phyloP scores from a whole-genome alignment of 2,888 invertebrate genomes.

The Scaptomyza tumidula region DNA sequence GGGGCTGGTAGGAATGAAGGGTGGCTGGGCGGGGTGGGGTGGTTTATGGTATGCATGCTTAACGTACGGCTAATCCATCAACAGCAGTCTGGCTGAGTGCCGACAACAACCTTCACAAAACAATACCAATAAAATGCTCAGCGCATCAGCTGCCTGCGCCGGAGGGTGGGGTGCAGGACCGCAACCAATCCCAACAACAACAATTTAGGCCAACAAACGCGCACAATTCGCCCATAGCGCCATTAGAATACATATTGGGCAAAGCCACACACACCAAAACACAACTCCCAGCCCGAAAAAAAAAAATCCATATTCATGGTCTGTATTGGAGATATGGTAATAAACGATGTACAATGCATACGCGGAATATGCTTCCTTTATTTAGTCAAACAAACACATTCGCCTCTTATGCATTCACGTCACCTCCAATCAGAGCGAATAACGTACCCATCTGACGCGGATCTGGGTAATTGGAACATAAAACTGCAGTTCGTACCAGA shows the following conservation, averaged over 20 bases:
- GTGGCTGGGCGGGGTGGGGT: neutral
- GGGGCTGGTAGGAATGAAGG: neutral
- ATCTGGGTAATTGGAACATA: constrained; percentile 6
- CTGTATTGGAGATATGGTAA: constrained; percentile 22
- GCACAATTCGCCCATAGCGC: constrained; percentile 24
- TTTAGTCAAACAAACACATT: neutral
- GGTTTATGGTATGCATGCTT: constrained; percentile 33
- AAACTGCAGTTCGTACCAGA: neutral
- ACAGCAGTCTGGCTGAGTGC: constrained; percentile 45
- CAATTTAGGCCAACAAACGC: constrained; percentile 3
- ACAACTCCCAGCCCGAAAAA: neutral
- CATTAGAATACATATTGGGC: constrained; percentile 60
- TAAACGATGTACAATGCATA: constrained; percentile 41
- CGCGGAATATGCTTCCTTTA: constrained; percentile 4
- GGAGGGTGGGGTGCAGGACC: neutral
- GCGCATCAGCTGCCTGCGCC: constrained; percentile 19
- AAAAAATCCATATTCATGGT: constrained; percentile 63
- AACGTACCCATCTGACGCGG: neutral
- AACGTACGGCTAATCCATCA: constrained; percentile 68
- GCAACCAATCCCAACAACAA: constrained; percentile 23
- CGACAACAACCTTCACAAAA: constrained; percentile 39
- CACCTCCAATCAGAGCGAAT: constrained; percentile 49
- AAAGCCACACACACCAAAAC: constrained; percentile 35
- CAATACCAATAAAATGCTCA: constrained; percentile 68
- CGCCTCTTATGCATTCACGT: constrained; percentile 21